Evolutionary conservation across 2,113 vertebrate species (phyloP), one percentile per base, ranked within the genome.

Genomic region (Dromaius novaehollandiae): DNA sequence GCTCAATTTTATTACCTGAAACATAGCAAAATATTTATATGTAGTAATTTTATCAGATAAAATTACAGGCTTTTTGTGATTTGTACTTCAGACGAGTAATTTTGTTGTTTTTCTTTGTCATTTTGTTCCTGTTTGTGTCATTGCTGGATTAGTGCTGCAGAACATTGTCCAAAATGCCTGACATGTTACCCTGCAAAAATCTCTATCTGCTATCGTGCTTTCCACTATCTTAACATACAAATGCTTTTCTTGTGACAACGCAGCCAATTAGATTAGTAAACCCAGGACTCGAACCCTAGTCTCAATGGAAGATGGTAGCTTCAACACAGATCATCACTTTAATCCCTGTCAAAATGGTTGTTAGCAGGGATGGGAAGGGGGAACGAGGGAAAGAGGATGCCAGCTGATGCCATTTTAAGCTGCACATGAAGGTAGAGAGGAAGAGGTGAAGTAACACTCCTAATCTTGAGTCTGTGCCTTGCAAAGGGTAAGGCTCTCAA

Each of bases 41-140:
- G 40, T 63, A 63, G 58, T 50, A 36, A 89, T 87, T 96, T 89
- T 93, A 94, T 53, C 30, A 85, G 46, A 79, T 9, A 36, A 50
- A 86, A 34, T 9, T n/a, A 50, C 18, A 26, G 8, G 38, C 28
- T 86, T 95, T 82, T 65, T 8, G 6, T 3, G 7, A 10, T 50
- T 83, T 89, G 63, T 71, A 82, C 42, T 36, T 40, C 55, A 55
- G 73, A 9, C 32, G 51, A 19, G 44, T 77, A 24, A 30, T 64
- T 44, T 46, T 48, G 13, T 81, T 77, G 50, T 18, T 73, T 80
- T 55, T 21, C 56, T 91, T 76, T 36, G 25, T 21, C 44, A 2
- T n/a, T 91, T 68, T 66, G 36, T 38, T 89, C 6, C 21, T 51
- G 38, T 60, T 34, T 0, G 0, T 44, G 58, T 44, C 34, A 36